A percentile compares a stretch with the other conserved stretches of the same genome.
Evolutionary conservation across 2,797 vertebrate species (phyloP).

Genomic region (Vultur gryphus): DNA sequence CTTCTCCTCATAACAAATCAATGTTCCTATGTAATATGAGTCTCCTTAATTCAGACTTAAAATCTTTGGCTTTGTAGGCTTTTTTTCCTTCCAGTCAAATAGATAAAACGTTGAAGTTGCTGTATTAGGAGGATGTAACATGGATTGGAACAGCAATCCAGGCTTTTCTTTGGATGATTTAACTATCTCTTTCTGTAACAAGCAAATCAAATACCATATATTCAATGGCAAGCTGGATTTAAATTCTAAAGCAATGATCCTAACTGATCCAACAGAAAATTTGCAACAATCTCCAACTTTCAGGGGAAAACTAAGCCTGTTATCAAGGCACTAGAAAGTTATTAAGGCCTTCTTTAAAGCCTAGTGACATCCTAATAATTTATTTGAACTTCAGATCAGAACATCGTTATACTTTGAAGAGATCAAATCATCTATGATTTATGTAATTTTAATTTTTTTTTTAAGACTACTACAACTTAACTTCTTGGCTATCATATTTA

Average conservation of each 20-base stretch:
- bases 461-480: not conserved
- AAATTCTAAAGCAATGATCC: not conserved
- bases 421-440: not conserved
- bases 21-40: not conserved
- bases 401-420: not conserved
- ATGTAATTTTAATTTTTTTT: not conserved
- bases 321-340: not conserved
- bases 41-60: constrained; percentile 19
- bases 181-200: not conserved
- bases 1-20: constrained; percentile 29
- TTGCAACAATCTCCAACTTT: not conserved
- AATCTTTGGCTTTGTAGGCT: not conserved
- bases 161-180: not conserved
- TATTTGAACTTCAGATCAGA: not conserved
- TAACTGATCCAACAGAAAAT: not conserved
- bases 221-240: not conserved
- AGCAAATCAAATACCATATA: not conserved
- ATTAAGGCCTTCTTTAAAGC: not conserved
- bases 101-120: not conserved
- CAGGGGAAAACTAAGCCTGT: not conserved
- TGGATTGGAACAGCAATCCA: not conserved
- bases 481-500: not conserved
- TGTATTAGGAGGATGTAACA: not conserved
- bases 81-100: not conserved
- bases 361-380: not conserved